These are phyloP conservation scores for Cariama cristata DNA, from an alignment of 2,113 vertebrate genomes.

Conservation along the genomic window DNA sequence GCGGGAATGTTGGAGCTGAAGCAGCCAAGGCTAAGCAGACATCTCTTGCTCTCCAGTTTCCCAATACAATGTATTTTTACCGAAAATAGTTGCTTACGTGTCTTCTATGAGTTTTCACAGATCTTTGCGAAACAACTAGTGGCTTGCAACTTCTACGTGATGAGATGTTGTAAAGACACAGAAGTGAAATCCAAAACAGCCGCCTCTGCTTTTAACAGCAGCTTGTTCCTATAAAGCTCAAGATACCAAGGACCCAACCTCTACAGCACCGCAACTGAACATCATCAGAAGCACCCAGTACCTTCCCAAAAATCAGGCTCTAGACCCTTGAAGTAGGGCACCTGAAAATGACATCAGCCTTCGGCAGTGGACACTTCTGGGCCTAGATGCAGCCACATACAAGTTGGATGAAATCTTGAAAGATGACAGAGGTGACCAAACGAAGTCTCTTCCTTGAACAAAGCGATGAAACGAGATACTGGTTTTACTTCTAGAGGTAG, in stretches of 20 bases:
- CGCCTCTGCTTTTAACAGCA: background rate
- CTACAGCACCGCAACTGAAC: background rate
- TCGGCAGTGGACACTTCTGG: rapidly evolving
- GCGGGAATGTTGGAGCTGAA: background rate
- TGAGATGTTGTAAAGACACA: background rate
- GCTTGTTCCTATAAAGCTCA: background rate
- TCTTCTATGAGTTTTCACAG: background rate
- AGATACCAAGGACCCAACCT: background rate
- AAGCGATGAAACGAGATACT: rapidly evolving
- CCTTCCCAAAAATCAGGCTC: background rate
- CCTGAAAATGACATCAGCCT: background rate
- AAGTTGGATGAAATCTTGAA: background rate
- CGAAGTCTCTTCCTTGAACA: background rate
- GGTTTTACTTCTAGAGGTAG: background rate
- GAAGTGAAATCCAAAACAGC: background rate
- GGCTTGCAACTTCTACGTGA: background rate
- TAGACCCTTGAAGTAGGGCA: background rate
- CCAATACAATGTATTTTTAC: background rate
- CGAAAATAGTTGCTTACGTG: background rate
- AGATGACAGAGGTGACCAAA: background rate
- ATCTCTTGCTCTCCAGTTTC: background rate
- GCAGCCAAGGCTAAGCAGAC: background rate
- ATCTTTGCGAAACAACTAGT: background rate
- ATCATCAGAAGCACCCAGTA: background rate
- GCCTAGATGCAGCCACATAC: background rate